Evolutionary conservation across 2,888 invertebrate species (phyloP).

Genomic region (Xylophagus ater): DNA sequence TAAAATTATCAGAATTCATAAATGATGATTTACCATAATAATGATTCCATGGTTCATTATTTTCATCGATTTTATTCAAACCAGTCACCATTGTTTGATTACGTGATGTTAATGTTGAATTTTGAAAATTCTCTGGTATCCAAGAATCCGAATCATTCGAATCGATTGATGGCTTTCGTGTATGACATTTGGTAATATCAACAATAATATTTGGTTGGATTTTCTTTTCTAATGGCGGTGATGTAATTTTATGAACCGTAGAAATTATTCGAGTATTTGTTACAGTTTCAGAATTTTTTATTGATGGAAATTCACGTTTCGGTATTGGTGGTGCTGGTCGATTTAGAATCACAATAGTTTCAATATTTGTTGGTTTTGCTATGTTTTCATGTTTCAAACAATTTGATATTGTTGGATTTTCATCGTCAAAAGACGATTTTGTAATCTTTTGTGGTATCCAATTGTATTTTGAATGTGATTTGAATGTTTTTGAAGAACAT

Average conservation of each 20-base stretch:
- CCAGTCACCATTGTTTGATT: constrained; percentile 15
- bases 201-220: constrained; percentile 15
- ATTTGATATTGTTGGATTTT: too few species aligned
- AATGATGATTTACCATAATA: too few species aligned
- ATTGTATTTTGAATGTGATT: too few species aligned
- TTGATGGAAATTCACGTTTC: not conserved
- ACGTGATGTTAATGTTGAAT: not conserved
- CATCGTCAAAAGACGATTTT: too few species aligned
- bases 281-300: constrained; percentile 11
- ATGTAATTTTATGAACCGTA: constrained; percentile 22
- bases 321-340: constrained; percentile 23
- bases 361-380: too few species aligned
- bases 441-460: too few species aligned
- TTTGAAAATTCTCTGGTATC: constrained; percentile 22
- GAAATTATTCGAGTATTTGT: constrained; percentile 26
- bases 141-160: constrained; percentile 26
- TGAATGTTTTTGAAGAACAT: too few species aligned
- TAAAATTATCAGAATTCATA: too few species aligned
- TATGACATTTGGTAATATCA: constrained; percentile 10
- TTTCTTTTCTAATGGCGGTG: constrained; percentile 18
- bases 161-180: constrained; percentile 25
- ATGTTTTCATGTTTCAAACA: too few species aligned
- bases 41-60: constrained; percentile 22
- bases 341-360: too few species aligned
- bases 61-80: constrained; percentile 21